These are phyloP conservation scores for Mnemiopsis leidyi DNA, from an alignment of 37 sponge, comb jelly and placozoan genomes.

Conservation along the genomic window DNA sequence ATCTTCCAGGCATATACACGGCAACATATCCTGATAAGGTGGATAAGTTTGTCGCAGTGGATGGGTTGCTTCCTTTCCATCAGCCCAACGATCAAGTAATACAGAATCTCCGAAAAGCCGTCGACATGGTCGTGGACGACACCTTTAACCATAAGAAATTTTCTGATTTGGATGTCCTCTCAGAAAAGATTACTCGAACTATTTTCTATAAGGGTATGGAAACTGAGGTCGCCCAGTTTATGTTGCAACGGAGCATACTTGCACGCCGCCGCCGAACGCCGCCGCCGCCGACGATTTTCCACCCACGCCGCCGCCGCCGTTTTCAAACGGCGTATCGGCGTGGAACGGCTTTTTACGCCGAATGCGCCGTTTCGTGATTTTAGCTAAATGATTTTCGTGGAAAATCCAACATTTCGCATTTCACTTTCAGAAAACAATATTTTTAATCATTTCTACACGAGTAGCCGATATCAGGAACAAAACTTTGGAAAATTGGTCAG, in stretches of 20 bases:
- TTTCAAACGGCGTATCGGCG: too few relatives aligned
- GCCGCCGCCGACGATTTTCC: too few relatives aligned
- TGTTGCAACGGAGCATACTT: conserved; percentile 24
- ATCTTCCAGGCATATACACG: neutral
- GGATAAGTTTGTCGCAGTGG: conserved; percentile 18
- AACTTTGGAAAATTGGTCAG: too few relatives aligned
- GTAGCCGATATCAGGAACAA: too few relatives aligned
- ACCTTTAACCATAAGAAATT: neutral
- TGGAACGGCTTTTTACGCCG: too few relatives aligned
- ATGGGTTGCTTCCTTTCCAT: conserved; percentile 31
- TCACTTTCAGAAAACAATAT: too few relatives aligned
- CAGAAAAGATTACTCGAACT: conserved; percentile 17
- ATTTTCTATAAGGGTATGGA: conserved; percentile 12
- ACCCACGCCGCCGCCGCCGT: too few relatives aligned
- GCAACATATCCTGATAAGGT: conserved; percentile 19
- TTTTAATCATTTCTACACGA: too few relatives aligned
- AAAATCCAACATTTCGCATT: too few relatives aligned
- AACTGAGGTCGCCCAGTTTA: neutral
- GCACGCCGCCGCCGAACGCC: too few relatives aligned
- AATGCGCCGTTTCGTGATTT: too few relatives aligned
- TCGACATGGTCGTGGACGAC: neutral
- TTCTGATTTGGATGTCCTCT: neutral
- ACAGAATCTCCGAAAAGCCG: neutral
- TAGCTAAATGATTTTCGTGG: too few relatives aligned
- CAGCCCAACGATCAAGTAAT: neutral